Conservation (phyloP, 1,140 invertebrate genomes). For the Apis laboriosa region DNA sequence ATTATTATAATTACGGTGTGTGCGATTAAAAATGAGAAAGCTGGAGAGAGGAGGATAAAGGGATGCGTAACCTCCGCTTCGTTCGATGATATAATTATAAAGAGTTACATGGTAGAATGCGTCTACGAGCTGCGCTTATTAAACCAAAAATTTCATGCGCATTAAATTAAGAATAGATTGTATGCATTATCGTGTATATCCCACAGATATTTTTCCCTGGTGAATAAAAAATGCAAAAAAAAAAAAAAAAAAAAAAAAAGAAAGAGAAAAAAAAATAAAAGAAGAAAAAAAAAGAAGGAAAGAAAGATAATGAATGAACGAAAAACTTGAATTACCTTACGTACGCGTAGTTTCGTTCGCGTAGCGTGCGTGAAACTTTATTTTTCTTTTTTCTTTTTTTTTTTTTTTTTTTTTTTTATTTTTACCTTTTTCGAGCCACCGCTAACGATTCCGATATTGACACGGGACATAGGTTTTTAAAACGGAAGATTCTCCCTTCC, state of each 20-base stretch:
- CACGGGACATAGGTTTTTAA: no score
- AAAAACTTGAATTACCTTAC: neutral
- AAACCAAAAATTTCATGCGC: conserved; percentile 43
- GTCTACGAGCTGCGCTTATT: conserved; percentile 29
- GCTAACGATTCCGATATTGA: no score
- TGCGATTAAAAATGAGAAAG: conserved; percentile 36
- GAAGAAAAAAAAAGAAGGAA: no score
- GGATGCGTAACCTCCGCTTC: conserved; percentile 14
- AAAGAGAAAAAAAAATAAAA: neutral
- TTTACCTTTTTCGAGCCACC: no score
- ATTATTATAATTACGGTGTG: conserved; percentile 44
- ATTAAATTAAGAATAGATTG: conserved; percentile 45
- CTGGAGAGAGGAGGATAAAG: conserved; percentile 10
- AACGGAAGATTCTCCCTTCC: no score
- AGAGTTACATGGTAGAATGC: conserved; percentile 48
- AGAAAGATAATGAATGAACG: neutral
- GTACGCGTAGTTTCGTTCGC: neutral
- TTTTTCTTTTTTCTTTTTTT: neutral
- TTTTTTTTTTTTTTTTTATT: no score
- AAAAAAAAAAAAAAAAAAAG: neutral
- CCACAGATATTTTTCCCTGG: neutral
- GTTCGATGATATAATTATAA: conserved; percentile 49
- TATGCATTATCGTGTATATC: conserved; percentile 20
- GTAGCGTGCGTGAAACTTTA: neutral
- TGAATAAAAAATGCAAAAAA: conserved; percentile 12